phyloP scores from a whole-genome alignment of 2,888 invertebrate genomes.

The Parochlus steinenii region DNA sequence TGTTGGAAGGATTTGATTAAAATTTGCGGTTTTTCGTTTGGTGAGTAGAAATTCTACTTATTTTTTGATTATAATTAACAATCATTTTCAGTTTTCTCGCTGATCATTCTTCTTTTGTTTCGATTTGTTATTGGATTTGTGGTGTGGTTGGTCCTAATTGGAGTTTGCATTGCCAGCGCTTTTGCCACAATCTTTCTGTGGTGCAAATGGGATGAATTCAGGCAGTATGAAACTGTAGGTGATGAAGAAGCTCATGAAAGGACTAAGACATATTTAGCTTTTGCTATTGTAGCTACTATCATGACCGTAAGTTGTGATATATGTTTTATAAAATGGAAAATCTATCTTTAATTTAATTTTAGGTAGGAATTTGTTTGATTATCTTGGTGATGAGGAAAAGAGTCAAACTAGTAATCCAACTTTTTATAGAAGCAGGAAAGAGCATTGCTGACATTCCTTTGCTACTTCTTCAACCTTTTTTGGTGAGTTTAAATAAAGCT shows the following conservation, averaged over 20 bases:
- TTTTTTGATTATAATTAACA: too few relatives aligned
- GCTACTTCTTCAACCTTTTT: conserved; percentile 40
- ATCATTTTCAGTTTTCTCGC: conserved; percentile 37
- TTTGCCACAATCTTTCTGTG: conserved; percentile 41
- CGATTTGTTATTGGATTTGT: conserved; percentile 38
- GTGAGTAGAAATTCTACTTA: conserved; percentile 24
- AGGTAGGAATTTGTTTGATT: conserved; percentile 35
- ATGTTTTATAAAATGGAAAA: too few relatives aligned
- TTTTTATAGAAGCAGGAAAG: conserved; percentile 50
- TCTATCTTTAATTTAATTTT: too few relatives aligned
- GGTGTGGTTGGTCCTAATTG: conserved; percentile 42
- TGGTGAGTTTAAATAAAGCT: conserved; percentile 30
- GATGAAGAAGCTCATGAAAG: conserved; percentile 16
- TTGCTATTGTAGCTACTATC: conserved; percentile 41
- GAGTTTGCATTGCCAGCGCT: conserved; percentile 33
- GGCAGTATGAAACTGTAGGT: conserved; percentile 4
- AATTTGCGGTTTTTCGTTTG: conserved; percentile 39
- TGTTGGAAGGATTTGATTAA: conserved; percentile 42
- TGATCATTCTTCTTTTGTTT: conserved; percentile 36
- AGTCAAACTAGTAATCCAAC: conserved; percentile 40
- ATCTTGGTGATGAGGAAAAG: conserved; percentile 43
- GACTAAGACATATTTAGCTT: conserved; percentile 32
- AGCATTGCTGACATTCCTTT: conserved; percentile 43
- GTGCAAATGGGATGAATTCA: conserved; percentile 25
- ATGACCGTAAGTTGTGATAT: conserved; percentile 39